These are phyloP conservation scores for Keiferia lycopersicella DNA, from an alignment of 2,888 invertebrate species.

Conservation along the genomic window DNA sequence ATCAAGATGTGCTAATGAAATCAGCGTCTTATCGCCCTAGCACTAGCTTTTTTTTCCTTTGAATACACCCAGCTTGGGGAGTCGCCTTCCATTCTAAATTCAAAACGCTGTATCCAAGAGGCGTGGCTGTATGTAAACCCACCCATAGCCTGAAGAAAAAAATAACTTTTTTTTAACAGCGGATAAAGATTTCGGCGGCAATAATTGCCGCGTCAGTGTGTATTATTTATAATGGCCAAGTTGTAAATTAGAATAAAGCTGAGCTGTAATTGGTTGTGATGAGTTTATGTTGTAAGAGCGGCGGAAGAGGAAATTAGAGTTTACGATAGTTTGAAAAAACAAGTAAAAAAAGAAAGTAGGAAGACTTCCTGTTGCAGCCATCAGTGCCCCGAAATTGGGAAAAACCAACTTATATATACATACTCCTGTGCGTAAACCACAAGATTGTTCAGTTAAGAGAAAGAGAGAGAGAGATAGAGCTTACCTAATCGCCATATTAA, in stretches of 20 bases:
- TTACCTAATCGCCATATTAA: too few species aligned
- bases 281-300: slow-evolving; percentile 61
- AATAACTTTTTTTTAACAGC: slow-evolving; percentile 41
- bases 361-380: not conserved
- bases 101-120: slow-evolving; percentile 37
- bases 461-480: too few species aligned
- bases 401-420: too few species aligned
- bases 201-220: slow-evolving; percentile 76
- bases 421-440: too few species aligned
- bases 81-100: slow-evolving; percentile 46
- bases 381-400: too few species aligned
- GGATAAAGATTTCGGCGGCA: slow-evolving; percentile 63
- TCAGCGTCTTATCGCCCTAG: not conserved
- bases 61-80: slow-evolving; percentile 42
- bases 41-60: not conserved
- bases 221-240: slow-evolving; percentile 70
- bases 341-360: not conserved
- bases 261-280: slow-evolving; percentile 73
- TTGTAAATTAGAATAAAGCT: slow-evolving; percentile 70
- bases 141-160: slow-evolving; percentile 56
- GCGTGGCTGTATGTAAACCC: slow-evolving; percentile 60
- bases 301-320: slow-evolving; percentile 45
- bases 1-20: not conserved
- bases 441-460: too few species aligned
- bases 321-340: slow-evolving; percentile 9